phyloP scores from a whole-genome alignment of 2,888 invertebrate genomes.

The Dolichopus griseipennis region DNA sequence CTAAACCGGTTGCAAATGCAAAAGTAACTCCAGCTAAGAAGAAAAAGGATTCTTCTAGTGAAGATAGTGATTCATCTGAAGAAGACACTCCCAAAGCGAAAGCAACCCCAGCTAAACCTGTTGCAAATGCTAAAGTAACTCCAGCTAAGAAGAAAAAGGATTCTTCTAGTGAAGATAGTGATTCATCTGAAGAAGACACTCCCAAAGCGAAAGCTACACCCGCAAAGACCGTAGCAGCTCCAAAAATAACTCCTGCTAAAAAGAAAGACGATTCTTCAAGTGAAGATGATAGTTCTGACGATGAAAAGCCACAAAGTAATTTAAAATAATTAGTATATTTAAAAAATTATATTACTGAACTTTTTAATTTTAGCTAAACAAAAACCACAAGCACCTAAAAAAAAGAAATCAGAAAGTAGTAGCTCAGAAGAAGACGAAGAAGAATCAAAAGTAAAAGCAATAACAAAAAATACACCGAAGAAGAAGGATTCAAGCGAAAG shows the following conservation, averaged over 20 bases:
- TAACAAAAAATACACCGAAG: too few species aligned
- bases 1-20: slow-evolving; percentile 19
- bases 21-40: slow-evolving; percentile 23
- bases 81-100: slow-evolving; percentile 16
- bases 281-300: slow-evolving; percentile 31
- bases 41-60: slow-evolving; percentile 11
- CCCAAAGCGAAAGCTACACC: slow-evolving; percentile 21
- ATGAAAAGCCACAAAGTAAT: slow-evolving; percentile 26
- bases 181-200: not conserved
- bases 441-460: too few species aligned
- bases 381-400: not conserved
- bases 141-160: slow-evolving; percentile 18
- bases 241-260: not conserved
- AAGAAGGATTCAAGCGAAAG: not conserved
- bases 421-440: too few species aligned
- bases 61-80: slow-evolving; percentile 12
- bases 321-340: not conserved
- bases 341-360: not conserved
- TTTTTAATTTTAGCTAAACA: not conserved
- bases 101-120: slow-evolving; percentile 25
- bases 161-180: slow-evolving; percentile 17
- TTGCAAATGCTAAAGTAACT: slow-evolving; percentile 24
- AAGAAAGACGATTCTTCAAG: slow-evolving; percentile 32
- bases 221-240: slow-evolving; percentile 22
- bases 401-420: not conserved